phyloP scores from a whole-genome alignment of 2,113 vertebrate species.

The Cervus canadensis region DNA sequence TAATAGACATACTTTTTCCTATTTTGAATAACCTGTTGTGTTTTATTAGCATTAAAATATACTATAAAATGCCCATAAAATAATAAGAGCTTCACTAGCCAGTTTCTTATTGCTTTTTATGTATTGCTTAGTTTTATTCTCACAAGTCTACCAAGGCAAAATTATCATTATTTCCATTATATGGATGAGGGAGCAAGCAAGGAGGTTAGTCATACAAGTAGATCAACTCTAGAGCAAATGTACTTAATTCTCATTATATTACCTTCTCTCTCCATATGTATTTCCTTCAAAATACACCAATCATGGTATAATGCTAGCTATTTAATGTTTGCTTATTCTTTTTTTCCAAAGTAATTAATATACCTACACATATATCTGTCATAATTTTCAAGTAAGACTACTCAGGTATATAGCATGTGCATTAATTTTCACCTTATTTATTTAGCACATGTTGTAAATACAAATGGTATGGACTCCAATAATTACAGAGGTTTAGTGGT shows the following conservation, averaged over 20 bases:
- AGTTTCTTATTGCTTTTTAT: not conserved
- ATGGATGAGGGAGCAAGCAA: not conserved
- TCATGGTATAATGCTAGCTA: not conserved
- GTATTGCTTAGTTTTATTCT: not conserved
- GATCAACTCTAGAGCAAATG: not conserved
- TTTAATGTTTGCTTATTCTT: not conserved
- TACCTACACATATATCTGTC: not conserved
- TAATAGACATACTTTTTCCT: not conserved
- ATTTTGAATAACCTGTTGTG: not conserved
- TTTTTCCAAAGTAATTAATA: not conserved
- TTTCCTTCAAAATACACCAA: not conserved
- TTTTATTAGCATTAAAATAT: not conserved
- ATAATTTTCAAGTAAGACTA: not conserved
- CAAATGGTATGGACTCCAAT: not conserved
- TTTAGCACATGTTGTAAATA: not conserved
- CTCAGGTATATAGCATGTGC: not conserved
- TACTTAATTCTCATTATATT: not conserved
- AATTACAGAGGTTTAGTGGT: not conserved
- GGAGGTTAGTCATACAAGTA: not conserved
- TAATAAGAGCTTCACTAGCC: not conserved
- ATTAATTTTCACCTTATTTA: not conserved
- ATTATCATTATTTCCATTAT: not conserved
- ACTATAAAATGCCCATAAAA: not conserved
- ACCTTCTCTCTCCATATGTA: not conserved
- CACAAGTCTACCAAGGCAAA: not conserved